phyloP scores from a whole-genome alignment of 1,140 invertebrate species.

The Drosophila pectinifera region DNA sequence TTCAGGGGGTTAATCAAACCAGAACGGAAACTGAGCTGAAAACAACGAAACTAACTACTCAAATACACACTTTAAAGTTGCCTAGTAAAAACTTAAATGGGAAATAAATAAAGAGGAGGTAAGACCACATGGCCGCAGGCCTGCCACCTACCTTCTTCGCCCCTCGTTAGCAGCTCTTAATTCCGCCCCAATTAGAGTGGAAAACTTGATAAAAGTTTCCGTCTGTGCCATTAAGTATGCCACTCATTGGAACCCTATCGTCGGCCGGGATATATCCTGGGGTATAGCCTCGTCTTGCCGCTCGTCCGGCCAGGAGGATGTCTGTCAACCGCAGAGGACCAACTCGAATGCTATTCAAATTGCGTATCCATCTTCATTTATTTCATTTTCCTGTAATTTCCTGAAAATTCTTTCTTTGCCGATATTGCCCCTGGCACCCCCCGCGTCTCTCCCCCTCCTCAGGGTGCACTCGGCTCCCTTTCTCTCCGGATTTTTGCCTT shows the following conservation, averaged over 20 bases:
- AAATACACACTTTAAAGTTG: not conserved
- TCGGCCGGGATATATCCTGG: not conserved
- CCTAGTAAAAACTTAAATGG: not conserved
- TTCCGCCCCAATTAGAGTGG: conserved; percentile 43
- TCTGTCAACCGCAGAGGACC: conserved; percentile 67
- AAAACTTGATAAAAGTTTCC: conserved; percentile 49
- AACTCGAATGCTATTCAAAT: conserved; percentile 78
- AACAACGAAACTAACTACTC: no score
- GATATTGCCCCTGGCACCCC: conserved; percentile 43
- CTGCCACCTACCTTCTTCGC: not conserved
- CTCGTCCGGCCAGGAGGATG: not conserved
- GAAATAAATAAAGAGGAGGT: not conserved
- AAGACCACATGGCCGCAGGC: conserved; percentile 3
- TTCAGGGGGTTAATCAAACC: not conserved
- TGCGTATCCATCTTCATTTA: conserved; percentile 83
- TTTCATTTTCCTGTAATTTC: conserved; percentile 84
- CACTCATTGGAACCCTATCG: conserved; percentile 18
- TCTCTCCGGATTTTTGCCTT: conserved; percentile 2
- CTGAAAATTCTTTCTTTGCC: conserved; percentile 73
- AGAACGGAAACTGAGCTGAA: no score
- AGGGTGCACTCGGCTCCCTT: not conserved
- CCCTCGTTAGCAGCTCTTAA: conserved; percentile 1
- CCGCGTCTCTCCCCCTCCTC: not conserved
- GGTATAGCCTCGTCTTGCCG: not conserved
- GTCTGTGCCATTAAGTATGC: conserved; percentile 48